Evolutionary conservation across 2,113 vertebrate genomes (phyloP).

Genomic region (Grammomys dolichurus): DNA sequence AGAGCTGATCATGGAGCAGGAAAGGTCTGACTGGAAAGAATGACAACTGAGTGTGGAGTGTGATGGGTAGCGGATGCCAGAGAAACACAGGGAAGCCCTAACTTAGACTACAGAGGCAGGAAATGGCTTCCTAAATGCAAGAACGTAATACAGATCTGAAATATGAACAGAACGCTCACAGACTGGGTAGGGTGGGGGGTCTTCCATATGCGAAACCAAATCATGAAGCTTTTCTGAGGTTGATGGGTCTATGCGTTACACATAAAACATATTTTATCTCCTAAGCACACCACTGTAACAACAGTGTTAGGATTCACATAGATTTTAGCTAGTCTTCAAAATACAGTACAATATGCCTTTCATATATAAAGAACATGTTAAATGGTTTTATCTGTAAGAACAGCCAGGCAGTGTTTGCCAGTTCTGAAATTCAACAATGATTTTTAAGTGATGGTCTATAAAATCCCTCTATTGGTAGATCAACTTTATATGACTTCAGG

Average conservation of each 20-base stretch:
- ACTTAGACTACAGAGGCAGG: background rate
- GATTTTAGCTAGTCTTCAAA: background rate
- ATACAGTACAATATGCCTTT: background rate
- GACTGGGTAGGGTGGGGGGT: background rate
- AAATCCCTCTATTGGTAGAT: slow-evolving; percentile 17
- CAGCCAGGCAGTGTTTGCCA: background rate
- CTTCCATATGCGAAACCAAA: background rate
- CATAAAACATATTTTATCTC: background rate
- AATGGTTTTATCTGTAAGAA: slow-evolving; percentile 35
- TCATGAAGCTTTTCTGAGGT: background rate
- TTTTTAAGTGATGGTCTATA: background rate
- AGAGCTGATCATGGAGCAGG: background rate
- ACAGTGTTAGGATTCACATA: background rate
- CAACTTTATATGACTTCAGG: background rate
- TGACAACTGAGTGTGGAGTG: background rate
- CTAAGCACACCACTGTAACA: background rate
- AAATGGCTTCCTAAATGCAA: background rate
- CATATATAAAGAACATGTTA: background rate
- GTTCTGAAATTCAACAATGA: slow-evolving; percentile 50
- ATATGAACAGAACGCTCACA: background rate
- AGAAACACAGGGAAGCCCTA: background rate
- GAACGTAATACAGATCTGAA: background rate
- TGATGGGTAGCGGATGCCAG: background rate
- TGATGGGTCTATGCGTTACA: background rate
- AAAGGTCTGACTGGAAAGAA: background rate